A percentile compares a stretch with the other conserved stretches of the same genome.
phyloP scores from a whole-genome alignment of 2,113 vertebrate genomes.

The Onychorhynchus coronatus region DNA sequence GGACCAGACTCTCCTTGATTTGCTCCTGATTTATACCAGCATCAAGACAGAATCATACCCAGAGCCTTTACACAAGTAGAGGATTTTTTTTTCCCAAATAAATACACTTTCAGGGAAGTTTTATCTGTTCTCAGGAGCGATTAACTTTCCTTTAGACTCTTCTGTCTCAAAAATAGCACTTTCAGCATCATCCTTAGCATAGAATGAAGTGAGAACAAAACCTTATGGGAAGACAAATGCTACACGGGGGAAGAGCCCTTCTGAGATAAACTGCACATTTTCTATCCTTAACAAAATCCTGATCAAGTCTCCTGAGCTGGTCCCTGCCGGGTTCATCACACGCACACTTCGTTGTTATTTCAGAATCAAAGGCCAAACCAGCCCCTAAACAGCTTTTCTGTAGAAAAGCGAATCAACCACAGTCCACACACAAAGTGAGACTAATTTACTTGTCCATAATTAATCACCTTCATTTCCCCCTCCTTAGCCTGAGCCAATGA shows the following conservation, averaged over 20 bases:
- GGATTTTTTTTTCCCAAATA: neutral
- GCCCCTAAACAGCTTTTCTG: neutral
- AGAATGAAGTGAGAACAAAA: neutral
- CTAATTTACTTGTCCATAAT: slow-evolving; percentile 49
- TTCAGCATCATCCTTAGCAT: neutral
- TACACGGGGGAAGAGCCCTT: neutral
- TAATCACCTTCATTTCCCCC: slow-evolving; percentile 31
- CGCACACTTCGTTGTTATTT: rapidly evolving
- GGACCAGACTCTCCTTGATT: neutral
- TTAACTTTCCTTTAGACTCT: neutral
- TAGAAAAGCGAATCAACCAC: neutral
- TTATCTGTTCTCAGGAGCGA: neutral
- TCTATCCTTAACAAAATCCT: neutral
- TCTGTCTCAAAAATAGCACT: neutral
- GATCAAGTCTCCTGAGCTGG: neutral
- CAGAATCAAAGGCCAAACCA: neutral
- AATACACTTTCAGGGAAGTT: neutral
- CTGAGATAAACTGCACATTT: rapidly evolving
- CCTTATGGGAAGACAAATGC: neutral
- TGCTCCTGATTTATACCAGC: neutral
- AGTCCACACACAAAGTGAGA: neutral
- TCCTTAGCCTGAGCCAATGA: neutral
- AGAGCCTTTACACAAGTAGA: neutral
- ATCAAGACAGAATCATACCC: neutral
- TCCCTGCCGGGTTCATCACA: neutral